Conservation (phyloP, 2,113 vertebrate genomes). For the Tragelaphus strepsiceros region DNA sequence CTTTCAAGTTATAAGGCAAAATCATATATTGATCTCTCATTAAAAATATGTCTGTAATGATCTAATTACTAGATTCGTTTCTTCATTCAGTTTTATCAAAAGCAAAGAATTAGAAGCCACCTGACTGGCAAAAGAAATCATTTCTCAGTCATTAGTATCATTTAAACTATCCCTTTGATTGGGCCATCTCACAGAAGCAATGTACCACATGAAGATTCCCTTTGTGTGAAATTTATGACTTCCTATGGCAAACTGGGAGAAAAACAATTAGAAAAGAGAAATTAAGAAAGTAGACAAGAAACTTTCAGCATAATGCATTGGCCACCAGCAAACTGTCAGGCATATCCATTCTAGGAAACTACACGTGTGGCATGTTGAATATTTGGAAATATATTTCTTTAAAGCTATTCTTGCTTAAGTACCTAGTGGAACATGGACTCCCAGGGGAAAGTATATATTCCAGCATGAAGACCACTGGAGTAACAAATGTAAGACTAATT, state of each 20-base stretch:
- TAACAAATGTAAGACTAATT: slow-evolving; percentile 20
- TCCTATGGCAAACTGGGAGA: not conserved
- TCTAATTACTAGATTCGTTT: not conserved
- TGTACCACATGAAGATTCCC: not conserved
- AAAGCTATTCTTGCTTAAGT: not conserved
- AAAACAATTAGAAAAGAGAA: not conserved
- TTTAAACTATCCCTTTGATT: slow-evolving; percentile 4
- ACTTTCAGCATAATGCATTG: not conserved
- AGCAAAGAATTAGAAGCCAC: not conserved
- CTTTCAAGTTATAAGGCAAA: slow-evolving; percentile 1
- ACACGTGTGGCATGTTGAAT: not conserved
- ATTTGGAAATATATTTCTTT: slow-evolving; percentile 31
- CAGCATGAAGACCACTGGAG: not conserved
- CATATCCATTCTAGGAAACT: not conserved
- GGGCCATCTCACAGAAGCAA: not conserved
- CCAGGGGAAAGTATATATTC: not conserved
- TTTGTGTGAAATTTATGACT: not conserved
- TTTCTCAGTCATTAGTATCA: not conserved
- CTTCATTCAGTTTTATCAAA: not conserved
- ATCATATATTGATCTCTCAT: not conserved
- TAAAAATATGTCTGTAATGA: slow-evolving; percentile 8
- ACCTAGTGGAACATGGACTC: not conserved
- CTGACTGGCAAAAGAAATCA: not conserved
- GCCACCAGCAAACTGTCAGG: not conserved
- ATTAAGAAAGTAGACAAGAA: not conserved